Conservation (phyloP, 1,140 invertebrate genomes). For the Trichogramma pretiosum region DNA sequence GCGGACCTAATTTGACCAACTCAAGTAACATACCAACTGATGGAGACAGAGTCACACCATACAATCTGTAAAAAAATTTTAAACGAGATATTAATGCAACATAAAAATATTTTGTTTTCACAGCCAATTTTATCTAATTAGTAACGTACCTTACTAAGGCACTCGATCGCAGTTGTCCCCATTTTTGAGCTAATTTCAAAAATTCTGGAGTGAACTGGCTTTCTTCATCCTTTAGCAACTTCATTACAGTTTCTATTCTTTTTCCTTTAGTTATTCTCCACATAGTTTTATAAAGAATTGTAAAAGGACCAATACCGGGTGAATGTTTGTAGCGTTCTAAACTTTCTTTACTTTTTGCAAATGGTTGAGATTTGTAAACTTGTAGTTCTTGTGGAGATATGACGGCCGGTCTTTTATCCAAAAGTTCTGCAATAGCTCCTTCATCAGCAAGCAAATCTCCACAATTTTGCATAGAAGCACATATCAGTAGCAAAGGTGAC, state of each 20-base stretch:
- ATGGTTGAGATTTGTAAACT: conserved; percentile 36
- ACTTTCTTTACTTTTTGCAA: conserved; percentile 27
- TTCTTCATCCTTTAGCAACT: conserved; percentile 60
- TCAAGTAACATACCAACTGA: conserved; percentile 75
- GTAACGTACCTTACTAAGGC: conserved; percentile 53
- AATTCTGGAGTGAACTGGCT: conserved; percentile 54
- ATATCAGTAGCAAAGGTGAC: conserved; percentile 65
- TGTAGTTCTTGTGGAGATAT: conserved; percentile 36
- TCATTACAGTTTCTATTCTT: conserved; percentile 66
- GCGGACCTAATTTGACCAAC: conserved; percentile 63
- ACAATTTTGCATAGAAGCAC: conserved; percentile 41
- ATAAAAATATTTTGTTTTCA: too few species aligned
- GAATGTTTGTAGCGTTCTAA: conserved; percentile 8
- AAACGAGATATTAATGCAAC: too few species aligned
- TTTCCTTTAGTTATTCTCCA: conserved; percentile 54
- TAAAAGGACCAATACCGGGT: conserved; percentile 24
- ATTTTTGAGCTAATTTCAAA: conserved; percentile 62
- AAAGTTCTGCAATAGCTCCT: conserved; percentile 30
- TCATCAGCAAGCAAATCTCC: conserved; percentile 37
- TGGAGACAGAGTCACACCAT: conserved; percentile 65
- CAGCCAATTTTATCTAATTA: too few species aligned
- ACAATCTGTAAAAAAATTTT: too few species aligned
- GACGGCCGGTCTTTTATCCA: conserved; percentile 36
- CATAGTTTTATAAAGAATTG: conserved; percentile 34
- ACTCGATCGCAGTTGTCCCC: conserved; percentile 64